A percentile compares a stretch with the other conserved stretches of the same genome.
Evolutionary conservation across 92 coral and sea anemone species (phyloP).

Genomic region (Micromussa lordhowensis): DNA sequence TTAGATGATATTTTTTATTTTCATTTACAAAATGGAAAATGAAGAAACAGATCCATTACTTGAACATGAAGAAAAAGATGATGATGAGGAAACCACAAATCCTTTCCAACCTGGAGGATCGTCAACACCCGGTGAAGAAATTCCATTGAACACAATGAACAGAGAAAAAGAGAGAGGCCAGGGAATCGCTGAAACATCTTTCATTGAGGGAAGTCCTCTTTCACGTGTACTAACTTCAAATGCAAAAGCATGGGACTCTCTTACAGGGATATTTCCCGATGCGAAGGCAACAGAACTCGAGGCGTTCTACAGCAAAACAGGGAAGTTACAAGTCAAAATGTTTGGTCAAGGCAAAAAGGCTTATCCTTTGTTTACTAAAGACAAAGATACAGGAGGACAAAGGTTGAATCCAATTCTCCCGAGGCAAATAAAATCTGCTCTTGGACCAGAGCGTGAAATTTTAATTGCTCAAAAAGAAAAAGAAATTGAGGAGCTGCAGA

Average conservation of each 20-base stretch:
- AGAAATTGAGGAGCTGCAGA: background rate
- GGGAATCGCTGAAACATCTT: constrained; percentile 9
- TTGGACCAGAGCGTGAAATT: background rate
- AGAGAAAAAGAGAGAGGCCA: background rate
- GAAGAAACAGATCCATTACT: background rate
- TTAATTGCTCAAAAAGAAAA: background rate
- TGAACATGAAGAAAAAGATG: background rate
- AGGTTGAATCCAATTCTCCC: constrained; percentile 2
- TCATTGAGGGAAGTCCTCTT: background rate
- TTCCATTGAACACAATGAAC: background rate
- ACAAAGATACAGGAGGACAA: background rate
- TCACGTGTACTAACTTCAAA: background rate
- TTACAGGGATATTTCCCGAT: background rate
- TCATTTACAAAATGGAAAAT: background rate
- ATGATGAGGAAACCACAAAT: background rate
- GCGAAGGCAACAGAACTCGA: background rate
- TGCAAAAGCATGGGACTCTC: background rate
- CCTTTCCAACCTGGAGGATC: background rate
- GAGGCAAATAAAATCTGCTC: background rate
- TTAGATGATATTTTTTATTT: background rate
- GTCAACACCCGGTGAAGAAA: background rate
- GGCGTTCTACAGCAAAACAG: too few species aligned
- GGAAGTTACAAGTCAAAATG: too few species aligned
- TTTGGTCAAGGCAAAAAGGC: too few species aligned
- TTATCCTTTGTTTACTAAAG: background rate